Base-by-base conservation (phyloP, 2,888 invertebrate genomes). In the Dasypolia templi region DNA sequence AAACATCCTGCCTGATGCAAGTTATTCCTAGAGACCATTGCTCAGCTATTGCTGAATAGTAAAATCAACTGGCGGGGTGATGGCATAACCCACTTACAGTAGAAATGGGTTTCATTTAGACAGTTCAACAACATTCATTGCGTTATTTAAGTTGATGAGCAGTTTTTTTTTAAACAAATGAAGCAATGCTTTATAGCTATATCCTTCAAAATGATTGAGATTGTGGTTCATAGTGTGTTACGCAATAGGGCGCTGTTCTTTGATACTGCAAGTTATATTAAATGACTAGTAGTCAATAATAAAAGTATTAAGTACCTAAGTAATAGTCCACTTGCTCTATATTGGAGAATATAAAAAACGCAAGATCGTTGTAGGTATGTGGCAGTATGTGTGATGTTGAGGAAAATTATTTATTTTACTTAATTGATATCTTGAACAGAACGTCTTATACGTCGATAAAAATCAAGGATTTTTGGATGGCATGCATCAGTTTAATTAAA, bases 331-430 rank as follows among this genome's bases (percentile, higher is more conserved):
- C 7, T 67, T 39, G 35, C 26, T 12, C 26, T 62, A 29, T 62
- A n/a, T n/a, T 65, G 42, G 66, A 64, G 42, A 42, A 39, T 11
- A 17, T 69, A 49, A 49, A 39, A 69, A 3, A n/a, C 29, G n/a
- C n/a, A 11, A n/a, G 51, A 32, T 39, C 35, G 12, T n/a, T 39
- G 22, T 53, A n/a, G n/a, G 12, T 35, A 17, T 42, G 42, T 4
- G n/a, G 35, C 14, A 26, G 17, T 26, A 17, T 55, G 58, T 29
- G 29, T 81, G 32, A 81, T 51, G 39, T 72, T 32, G 44, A 59
- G 39, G 44, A 64, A 75, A 68, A 51, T 59, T 35, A 75, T 44
- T 77, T 55, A 42, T 63, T 59, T 49, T 49, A 53, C 19, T n/a
- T 59, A 32, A 64, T 55, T 42, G 22, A 49, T 59, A 59, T 67